Base-by-base conservation (phyloP, 2,888 invertebrate genomes). In the Acrobasis repandana region DNA sequence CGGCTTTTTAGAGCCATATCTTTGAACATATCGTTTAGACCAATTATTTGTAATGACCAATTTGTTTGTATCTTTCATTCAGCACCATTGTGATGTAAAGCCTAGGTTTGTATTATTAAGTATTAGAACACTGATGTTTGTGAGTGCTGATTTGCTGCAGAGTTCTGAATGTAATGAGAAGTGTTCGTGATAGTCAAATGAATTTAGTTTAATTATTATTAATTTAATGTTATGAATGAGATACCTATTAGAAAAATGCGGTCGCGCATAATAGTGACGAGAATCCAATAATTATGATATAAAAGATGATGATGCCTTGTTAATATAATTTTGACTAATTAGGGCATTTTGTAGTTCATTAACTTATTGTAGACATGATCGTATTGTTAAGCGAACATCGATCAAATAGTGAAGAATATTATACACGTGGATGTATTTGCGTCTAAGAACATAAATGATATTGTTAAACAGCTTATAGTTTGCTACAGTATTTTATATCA, bases 191-290 rank as follows among this genome's bases (percentile, higher is more conserved):
- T 91, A 91, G 91, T 88, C 90, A 88, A 87, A 88, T 87, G 86
- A 84, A 85, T 86, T 88, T 90, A 91, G 90, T 86, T 86, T 88
- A 88, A 88, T 87, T 84, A 82, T 87, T 84, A 82, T 80, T 84
- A 86, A 86, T 87, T 91, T 90, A 90, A 89, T 79, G 84, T 74
- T 86, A 87, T 89, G 88, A 89, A 90, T 90, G 90, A 85, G 80
- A 59, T 52, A 60, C 60, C 60, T 60, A 66, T 87, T 92, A 92
- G 83, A 87, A 90, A 89, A 76, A 88, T 92, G 92, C 92, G 91
- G 91, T 91, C 91, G 92, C 91, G 92, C 92, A 92, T 87, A 89
- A 80, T 92, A 92, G 88, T 90, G 81, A 91, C 91, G 91, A 90
- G 88, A 89, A 91, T 91, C 91, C 91, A 91, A 92, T 91, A 92